Evolutionary conservation across 1,140 invertebrate genomes (phyloP).

Genomic region (Plodia interpunctella): DNA sequence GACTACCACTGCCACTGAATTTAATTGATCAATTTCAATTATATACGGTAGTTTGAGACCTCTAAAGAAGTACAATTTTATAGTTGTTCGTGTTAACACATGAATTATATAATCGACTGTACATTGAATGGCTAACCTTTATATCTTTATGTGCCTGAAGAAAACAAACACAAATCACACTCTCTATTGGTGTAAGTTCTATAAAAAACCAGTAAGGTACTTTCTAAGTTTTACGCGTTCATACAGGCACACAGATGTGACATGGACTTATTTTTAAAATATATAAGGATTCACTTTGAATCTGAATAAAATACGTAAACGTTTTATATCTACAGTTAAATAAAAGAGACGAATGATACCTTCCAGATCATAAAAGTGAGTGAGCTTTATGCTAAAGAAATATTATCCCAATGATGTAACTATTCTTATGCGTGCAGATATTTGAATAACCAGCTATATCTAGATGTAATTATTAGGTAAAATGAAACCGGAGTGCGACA

Average conservation of each 20-base stretch:
- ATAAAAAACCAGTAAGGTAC: too few relatives aligned
- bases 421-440: constrained; percentile 5
- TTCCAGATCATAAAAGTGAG: background rate
- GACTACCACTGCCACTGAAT: background rate
- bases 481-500: constrained; percentile 21
- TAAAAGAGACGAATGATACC: background rate
- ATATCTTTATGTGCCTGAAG: background rate
- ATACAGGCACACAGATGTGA: too few relatives aligned
- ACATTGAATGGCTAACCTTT: background rate
- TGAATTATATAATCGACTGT: background rate
- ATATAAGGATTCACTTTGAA: too few relatives aligned
- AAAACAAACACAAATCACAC: too few relatives aligned
- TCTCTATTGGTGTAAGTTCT: too few relatives aligned
- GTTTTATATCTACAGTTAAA: background rate
- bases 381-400: background rate
- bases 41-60: background rate
- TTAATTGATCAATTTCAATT: constrained; percentile 5
- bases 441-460: constrained; percentile 23
- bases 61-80: background rate
- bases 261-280: background rate
- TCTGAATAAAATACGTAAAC: background rate
- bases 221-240: too few relatives aligned
- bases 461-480: constrained; percentile 22
- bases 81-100: background rate
- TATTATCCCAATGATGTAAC: constrained; percentile 2